A percentile compares a stretch with the other conserved stretches of the same genome.
phyloP scores from a whole-genome alignment of 2,888 invertebrate genomes.

The Stenolophus ochropezus region DNA sequence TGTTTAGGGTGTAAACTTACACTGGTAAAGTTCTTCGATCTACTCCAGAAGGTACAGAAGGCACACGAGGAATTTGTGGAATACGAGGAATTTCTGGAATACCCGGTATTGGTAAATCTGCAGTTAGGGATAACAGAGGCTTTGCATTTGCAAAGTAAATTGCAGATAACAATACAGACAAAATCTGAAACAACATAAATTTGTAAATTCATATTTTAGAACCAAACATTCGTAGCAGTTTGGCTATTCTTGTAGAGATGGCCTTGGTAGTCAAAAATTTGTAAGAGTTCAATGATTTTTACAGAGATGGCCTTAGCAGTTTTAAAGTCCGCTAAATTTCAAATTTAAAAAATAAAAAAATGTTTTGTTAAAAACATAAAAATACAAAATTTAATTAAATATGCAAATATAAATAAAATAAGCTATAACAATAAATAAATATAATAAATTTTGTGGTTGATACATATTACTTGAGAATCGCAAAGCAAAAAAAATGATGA shows the following conservation, averaged over 20 bases:
- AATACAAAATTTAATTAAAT: no score
- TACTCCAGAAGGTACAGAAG: background rate
- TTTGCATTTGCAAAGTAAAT: slow-evolving; percentile 19
- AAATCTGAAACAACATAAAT: background rate
- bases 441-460: no score
- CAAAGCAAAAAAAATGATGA: background rate
- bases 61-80: background rate
- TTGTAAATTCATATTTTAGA: background rate
- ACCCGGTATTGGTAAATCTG: slow-evolving; percentile 8
- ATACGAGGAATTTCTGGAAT: slow-evolving; percentile 25
- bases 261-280: no score
- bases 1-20: background rate
- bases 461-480: no score
- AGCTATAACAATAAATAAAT: no score
- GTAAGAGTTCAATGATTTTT: no score
- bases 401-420: no score
- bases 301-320: no score
- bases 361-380: no score
- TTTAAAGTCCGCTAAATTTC: no score
- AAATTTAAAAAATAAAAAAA: no score
- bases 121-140: slow-evolving; percentile 15
- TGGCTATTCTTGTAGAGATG: background rate
- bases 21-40: background rate
- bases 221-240: background rate
- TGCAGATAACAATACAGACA: slow-evolving; percentile 4